Evolutionary conservation across 2,113 vertebrate species (phyloP), one percentile per base, ranked within the genome.

Genomic region (Aleadryas rufinucha): DNA sequence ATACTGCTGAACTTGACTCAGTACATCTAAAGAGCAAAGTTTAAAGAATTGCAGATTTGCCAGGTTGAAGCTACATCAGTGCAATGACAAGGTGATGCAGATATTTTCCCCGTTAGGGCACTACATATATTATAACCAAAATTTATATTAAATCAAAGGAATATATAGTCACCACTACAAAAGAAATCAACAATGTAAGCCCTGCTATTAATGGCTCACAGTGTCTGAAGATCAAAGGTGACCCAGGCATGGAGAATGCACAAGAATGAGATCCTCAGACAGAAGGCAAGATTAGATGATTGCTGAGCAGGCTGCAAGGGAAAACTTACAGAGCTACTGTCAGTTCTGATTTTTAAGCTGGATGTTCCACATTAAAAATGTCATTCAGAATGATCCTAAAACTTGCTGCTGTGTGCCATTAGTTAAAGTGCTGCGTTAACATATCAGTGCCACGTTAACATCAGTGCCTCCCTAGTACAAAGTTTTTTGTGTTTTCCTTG

Each of bases 61-160:
- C 50, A 23, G 1, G 47, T 33, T 87, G 87, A 93, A 84, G 56
- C 27, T 18, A 41, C 37, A 44, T 81, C 42, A 82, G 26, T 57
- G 33, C 50, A 94, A 86, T 54, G 57, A 41, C 33, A 79, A 66
- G 9, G 27, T 47, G 65, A 87, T 68, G 53, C 30, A 89, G 77
- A 49, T 6, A 33, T 17, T 85, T 49, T 18, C 11, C 33, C 27
- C 53, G 17, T 22, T 33, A 71, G 16, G 24, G 54, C 66, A 82
- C 6, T 85, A 78, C 13, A 56, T 69, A 33, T 71, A 85, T 76
- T 83, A 54, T 76, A 65, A 68, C 20, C 39, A 75, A 93, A 96
- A 76, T 28, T 72, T 50, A 49, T 66, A 75, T 66, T 52, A 81
- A 96, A 83, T 88, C 74, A 90, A 96, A 95, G 88, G 77, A 96